Conservation (phyloP, 1,140 invertebrate species). For the Drosophila willistoni region DNA sequence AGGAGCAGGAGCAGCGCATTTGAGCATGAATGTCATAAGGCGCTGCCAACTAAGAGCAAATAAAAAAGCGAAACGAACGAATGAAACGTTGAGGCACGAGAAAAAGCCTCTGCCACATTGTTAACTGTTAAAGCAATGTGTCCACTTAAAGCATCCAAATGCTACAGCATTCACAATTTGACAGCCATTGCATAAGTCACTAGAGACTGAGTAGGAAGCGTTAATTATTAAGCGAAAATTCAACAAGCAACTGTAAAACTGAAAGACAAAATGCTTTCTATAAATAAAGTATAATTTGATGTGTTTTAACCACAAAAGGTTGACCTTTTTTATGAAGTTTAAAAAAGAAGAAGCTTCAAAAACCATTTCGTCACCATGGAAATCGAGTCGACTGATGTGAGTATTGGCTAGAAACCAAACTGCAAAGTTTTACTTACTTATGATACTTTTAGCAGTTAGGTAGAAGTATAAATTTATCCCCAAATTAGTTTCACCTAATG, state of each 20-base stretch:
- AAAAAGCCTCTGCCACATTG: constrained; percentile 39
- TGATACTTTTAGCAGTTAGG: too few species aligned
- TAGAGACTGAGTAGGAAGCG: constrained; percentile 5
- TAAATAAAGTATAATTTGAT: not conserved
- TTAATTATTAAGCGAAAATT: not conserved
- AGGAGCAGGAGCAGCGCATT: not conserved
- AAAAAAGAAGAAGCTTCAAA: too few species aligned
- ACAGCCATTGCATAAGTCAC: constrained; percentile 49
- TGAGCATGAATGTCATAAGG: constrained; percentile 34
- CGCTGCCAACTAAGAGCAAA: constrained; percentile 27
- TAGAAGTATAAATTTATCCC: too few species aligned
- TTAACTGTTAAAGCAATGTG: constrained; percentile 57
- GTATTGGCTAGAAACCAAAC: too few species aligned
- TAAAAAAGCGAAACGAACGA: constrained; percentile 34
- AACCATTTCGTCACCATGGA: too few species aligned
- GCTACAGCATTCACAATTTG: constrained; percentile 31
- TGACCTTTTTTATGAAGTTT: too few species aligned
- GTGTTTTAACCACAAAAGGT: not conserved
- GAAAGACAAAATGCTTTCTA: not conserved
- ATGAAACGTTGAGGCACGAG: not conserved
- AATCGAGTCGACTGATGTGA: too few species aligned
- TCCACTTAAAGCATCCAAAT: constrained; percentile 67
- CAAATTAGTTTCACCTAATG: not conserved
- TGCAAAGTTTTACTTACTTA: too few species aligned
- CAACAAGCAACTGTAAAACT: not conserved